These are phyloP conservation scores for Lampropteryx suffumata DNA, from an alignment of 2,888 invertebrate species.

Conservation along the genomic window DNA sequence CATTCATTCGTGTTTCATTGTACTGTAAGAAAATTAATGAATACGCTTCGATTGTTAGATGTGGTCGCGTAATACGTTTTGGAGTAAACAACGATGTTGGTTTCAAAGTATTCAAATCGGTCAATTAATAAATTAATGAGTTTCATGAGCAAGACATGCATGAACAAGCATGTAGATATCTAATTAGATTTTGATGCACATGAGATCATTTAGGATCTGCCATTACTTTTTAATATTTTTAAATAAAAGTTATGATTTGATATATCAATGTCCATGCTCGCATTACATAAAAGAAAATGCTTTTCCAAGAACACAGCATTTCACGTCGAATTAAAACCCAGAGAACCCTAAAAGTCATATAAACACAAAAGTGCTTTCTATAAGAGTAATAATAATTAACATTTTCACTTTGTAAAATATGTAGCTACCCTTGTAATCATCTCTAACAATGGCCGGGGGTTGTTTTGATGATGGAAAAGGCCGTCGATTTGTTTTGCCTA, in stretches of 20 bases:
- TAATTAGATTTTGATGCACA: too few relatives aligned
- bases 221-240: too few relatives aligned
- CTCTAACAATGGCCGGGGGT: constrained; percentile 71
- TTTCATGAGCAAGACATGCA: too few relatives aligned
- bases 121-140: neutral
- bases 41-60: constrained; percentile 56
- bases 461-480: constrained; percentile 75
- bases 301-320: too few relatives aligned
- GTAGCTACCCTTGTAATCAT: constrained; percentile 68
- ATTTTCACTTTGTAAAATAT: constrained; percentile 68
- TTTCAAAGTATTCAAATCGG: neutral
- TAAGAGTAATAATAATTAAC: constrained; percentile 76
- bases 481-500: constrained; percentile 75
- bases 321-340: constrained; percentile 16
- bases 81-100: constrained; percentile 32
- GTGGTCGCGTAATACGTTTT: constrained; percentile 39
- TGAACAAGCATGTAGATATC: too few relatives aligned
- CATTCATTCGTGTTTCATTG: constrained; percentile 66
- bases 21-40: constrained; percentile 53
- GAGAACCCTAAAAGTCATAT: constrained; percentile 20
- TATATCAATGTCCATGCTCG: too few relatives aligned
- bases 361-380: constrained; percentile 54
- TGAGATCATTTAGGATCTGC: too few relatives aligned
- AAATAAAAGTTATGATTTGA: too few relatives aligned
- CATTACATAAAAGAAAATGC: too few relatives aligned